phyloP scores from a whole-genome alignment of 2,888 invertebrate species.

The Rotaria sp. region DNA sequence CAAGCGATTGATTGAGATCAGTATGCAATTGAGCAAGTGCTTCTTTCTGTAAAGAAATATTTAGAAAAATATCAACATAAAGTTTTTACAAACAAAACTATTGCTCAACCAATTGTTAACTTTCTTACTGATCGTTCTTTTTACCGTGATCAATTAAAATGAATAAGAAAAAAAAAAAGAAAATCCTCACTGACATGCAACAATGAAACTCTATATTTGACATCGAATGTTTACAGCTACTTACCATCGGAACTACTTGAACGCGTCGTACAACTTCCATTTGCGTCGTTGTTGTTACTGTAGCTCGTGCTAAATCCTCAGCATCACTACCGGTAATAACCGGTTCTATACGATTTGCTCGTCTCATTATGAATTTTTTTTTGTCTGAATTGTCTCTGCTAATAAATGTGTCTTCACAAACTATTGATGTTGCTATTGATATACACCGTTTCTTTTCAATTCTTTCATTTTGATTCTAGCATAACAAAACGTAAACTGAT shows the following conservation, averaged over 20 bases:
- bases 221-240: background rate
- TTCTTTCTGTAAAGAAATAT: background rate
- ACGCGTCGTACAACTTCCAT: background rate
- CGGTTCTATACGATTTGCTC: background rate
- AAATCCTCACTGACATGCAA: background rate
- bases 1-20: background rate
- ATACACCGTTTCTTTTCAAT: background rate
- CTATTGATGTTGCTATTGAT: background rate
- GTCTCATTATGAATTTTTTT: background rate
- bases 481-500: slow-evolving; percentile 2
- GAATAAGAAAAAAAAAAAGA: background rate
- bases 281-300: background rate
- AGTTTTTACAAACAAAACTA: background rate
- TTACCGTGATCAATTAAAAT: background rate
- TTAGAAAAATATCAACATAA: background rate
- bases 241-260: background rate
- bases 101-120: background rate
- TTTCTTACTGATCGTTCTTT: background rate
- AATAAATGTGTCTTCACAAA: background rate
- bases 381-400: background rate
- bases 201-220: background rate
- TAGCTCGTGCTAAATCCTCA: background rate
- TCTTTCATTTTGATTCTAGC: background rate
- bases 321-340: background rate
- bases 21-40: background rate